phyloP scores from a whole-genome alignment of 2,797 vertebrate species.

The Gouania willdenowi region DNA sequence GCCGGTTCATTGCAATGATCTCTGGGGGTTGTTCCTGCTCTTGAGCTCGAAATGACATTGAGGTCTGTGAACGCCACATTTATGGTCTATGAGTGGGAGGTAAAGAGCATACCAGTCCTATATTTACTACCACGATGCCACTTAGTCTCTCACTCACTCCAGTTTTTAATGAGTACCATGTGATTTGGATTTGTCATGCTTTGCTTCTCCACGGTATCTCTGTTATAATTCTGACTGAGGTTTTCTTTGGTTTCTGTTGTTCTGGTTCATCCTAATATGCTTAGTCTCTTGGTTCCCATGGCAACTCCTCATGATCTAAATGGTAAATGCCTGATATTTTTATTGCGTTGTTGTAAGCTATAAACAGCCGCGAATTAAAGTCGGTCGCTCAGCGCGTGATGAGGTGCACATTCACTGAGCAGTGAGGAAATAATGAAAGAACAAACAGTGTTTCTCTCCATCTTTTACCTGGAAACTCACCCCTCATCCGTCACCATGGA shows the following conservation, averaged over 20 bases:
- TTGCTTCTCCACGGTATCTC: conserved; percentile 42
- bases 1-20: conserved; percentile 23
- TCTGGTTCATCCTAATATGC: conserved; percentile 68
- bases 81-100: conserved; percentile 42
- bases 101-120: conserved; percentile 37
- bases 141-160: conserved; percentile 51
- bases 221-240: conserved; percentile 40
- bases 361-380: conserved; percentile 33
- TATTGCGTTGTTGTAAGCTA: too few relatives aligned
- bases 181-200: conserved; percentile 55
- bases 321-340: conserved; percentile 44
- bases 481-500: conserved; percentile 29
- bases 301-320: conserved; percentile 71
- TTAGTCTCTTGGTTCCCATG: conserved; percentile 72
- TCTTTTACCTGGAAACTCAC: conserved; percentile 17
- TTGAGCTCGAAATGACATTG: conserved; percentile 41
- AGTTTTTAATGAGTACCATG: conserved; percentile 45
- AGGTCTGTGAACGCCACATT: conserved; percentile 25
- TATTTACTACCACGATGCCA: conserved; percentile 59
- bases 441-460: neutral
- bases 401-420: conserved; percentile 7
- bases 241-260: conserved; percentile 43
- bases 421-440: conserved; percentile 12
- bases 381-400: conserved; percentile 18
- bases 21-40: conserved; percentile 19